Base-by-base conservation (phyloP, 1,140 invertebrate genomes). In the Calliopsis andreniformis region DNA sequence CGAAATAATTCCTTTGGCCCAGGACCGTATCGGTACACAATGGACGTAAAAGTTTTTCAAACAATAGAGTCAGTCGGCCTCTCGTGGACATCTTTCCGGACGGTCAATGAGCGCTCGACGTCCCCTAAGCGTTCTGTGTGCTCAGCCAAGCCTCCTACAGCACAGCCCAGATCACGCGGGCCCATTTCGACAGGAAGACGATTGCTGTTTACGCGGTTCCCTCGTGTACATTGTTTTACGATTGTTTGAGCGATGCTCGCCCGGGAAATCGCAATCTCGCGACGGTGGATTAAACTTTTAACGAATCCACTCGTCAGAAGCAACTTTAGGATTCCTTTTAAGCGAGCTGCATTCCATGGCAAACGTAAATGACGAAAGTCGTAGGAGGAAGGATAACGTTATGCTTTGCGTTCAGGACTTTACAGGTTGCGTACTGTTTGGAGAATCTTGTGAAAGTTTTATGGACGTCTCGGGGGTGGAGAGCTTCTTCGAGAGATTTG, bases 31-130 rank as follows among this genome's bases (percentile, higher is more conserved):
- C 53, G 61, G 56, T 47, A 76, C 32, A 62, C 63, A 79, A 68
- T 53, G 35, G 72, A 49, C 42, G 53, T 61, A 69, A 76, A 76
- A 79, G 47, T 79, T 79, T 76, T 55, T 76, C 77, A 62, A 79
- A 79, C 72, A 76, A 79, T 66, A 32, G 72, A 64, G 49, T 62
- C 62, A 76, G 47, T 59, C 69, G 56, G 47, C 35, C 58, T 77
- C 58, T 70, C 35, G 35, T 55, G 59, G 61, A 78, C 69, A 70
- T 64, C 76, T 73, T 78, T 58, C 69, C 76, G 59, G 68, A 51
- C 61, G 69, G 76, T 78, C 76, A 73, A 78, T 78, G 76, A 66
- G 69, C 30, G 58, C 32, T 72, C 68, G 23, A 45, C 63, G 39
- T 49, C 53, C 69, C 69, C 39, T 51, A 66, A 78, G 69, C 25